These are phyloP conservation scores for Venustoraphidia nigricollis DNA, from an alignment of 2,888 invertebrate species.

Conservation along the genomic window DNA sequence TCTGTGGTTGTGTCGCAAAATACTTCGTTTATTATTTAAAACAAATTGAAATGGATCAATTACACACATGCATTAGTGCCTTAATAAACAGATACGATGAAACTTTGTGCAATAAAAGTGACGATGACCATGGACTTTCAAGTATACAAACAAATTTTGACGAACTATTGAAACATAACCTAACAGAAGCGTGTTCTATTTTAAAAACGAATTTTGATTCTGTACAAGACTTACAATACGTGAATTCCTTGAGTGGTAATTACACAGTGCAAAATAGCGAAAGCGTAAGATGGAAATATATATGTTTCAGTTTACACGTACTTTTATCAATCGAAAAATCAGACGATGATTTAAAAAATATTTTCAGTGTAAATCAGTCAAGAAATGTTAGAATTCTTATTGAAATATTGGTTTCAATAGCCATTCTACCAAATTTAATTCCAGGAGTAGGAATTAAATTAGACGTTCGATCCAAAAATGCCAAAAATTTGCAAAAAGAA, in stretches of 20 bases:
- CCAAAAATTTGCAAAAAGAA: constrained; percentile 22
- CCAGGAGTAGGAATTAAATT: constrained; percentile 45
- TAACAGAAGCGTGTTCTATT: constrained; percentile 13
- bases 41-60: no score
- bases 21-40: no score
- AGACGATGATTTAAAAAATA: constrained; percentile 22
- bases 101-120: no score
- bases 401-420: constrained; percentile 46
- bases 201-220: constrained; percentile 9
- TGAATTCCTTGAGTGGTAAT: not conserved
- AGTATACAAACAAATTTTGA: constrained; percentile 17
- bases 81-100: no score
- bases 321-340: constrained; percentile 27
- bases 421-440: constrained; percentile 47
- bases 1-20: no score
- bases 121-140: constrained; percentile 10
- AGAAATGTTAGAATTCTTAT: constrained; percentile 43
- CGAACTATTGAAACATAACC: constrained; percentile 16
- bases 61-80: no score
- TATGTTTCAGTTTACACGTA: constrained; percentile 29
- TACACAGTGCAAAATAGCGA: constrained; percentile 9
- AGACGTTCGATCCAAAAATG: constrained; percentile 28
- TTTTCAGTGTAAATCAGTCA: constrained; percentile 51
- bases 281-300: constrained; percentile 27
- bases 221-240: constrained; percentile 5